Evolutionary conservation across 2,113 vertebrate species (phyloP).

Genomic region (western clawed frog (Xenopus tropicalis)): DNA sequence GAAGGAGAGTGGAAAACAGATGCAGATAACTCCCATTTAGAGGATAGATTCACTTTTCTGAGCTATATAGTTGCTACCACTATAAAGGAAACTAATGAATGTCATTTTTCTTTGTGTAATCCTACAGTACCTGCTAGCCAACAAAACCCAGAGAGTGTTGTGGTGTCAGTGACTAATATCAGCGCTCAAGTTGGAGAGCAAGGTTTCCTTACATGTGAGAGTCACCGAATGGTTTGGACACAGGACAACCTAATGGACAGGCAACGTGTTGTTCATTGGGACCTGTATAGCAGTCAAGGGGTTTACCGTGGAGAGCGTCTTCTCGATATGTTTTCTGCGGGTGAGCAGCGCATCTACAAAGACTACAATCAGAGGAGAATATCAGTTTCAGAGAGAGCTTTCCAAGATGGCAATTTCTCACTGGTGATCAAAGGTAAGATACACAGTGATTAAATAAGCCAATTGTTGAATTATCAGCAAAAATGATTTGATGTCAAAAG

Average conservation of each 20-base stretch:
- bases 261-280: conserved; percentile 94
- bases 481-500: too few species aligned
- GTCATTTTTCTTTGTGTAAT: too few species aligned
- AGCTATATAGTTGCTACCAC: too few species aligned
- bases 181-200: conserved; percentile 66
- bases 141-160: conserved; percentile 68
- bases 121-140: conserved; percentile 54
- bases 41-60: too few species aligned
- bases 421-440: conserved; percentile 71
- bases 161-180: conserved; percentile 75
- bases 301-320: conserved; percentile 68
- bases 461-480: too few species aligned
- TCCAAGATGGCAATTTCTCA: conserved; percentile 91
- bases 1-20: too few species aligned
- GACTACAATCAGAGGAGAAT: conserved; percentile 76
- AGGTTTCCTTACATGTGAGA: conserved; percentile 80
- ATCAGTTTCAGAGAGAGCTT: conserved; percentile 71
- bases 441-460: not conserved
- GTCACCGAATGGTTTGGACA: conserved; percentile 92
- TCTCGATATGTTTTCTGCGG: conserved; percentile 87
- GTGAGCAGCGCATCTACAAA: conserved; percentile 81
- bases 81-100: too few species aligned
- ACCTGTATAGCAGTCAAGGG: conserved; percentile 63
- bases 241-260: conserved; percentile 83
- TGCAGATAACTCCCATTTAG: too few species aligned